Evolutionary conservation across 2,113 vertebrate genomes (phyloP).

Genomic region (Hirundichthys speculiger): DNA sequence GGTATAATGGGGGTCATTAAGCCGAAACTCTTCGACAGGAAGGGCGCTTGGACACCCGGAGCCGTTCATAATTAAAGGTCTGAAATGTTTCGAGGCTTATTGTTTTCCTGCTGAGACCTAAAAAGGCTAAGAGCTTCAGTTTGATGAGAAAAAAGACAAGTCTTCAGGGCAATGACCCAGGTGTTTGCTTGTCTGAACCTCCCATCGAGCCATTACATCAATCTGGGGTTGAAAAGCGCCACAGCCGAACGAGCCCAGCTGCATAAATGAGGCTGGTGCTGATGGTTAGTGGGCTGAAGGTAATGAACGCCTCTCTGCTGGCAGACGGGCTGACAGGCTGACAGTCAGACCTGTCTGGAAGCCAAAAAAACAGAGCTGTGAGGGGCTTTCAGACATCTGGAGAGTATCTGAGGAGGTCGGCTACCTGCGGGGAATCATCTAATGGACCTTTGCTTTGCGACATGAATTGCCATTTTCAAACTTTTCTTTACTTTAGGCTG

Average conservation of each 20-base stretch:
- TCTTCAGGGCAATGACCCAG: slow-evolving; percentile 49
- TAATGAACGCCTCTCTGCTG: slow-evolving; percentile 55
- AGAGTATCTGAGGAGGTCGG: too few species aligned
- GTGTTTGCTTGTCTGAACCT: slow-evolving; percentile 45
- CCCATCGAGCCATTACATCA: slow-evolving; percentile 53
- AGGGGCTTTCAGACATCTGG: slow-evolving; percentile 37
- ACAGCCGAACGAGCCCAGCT: slow-evolving; percentile 19
- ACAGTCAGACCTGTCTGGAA: slow-evolving; percentile 7
- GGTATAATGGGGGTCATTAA: slow-evolving; percentile 32
- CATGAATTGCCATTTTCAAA: too few species aligned
- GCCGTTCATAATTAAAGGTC: slow-evolving; percentile 34
- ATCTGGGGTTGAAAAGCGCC: slow-evolving; percentile 41
- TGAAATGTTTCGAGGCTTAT: slow-evolving; percentile 41
- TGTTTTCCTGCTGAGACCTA: slow-evolving; percentile 51
- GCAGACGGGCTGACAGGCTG: slow-evolving; percentile 3
- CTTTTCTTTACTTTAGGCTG: too few species aligned
- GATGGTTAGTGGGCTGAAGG: slow-evolving; percentile 53
- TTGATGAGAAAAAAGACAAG: slow-evolving; percentile 25
- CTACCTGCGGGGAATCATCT: not conserved
- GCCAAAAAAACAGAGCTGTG: slow-evolving; percentile 39
- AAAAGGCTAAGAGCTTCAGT: slow-evolving; percentile 36
- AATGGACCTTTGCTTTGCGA: slow-evolving; percentile 20
- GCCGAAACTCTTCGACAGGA: slow-evolving; percentile 31
- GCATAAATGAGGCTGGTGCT: slow-evolving; percentile 56
- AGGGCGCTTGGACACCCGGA: slow-evolving; percentile 29